Evolutionary conservation across 2,888 invertebrate species (phyloP).

Genomic region (Drosophila trichaetosa): DNA sequence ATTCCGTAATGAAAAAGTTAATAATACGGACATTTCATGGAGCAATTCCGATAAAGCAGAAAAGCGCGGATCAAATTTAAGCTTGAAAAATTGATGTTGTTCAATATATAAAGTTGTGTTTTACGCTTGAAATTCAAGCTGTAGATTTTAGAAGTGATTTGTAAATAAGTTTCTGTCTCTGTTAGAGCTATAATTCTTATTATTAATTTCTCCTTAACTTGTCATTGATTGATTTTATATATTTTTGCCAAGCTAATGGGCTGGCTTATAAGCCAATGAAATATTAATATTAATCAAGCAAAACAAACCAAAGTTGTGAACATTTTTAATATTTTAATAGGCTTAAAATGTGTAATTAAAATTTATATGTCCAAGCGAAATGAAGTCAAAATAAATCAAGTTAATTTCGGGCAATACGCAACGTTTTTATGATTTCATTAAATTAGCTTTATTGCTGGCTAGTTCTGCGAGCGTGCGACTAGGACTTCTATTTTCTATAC

Average conservation of each 20-base stretch:
- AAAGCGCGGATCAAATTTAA: background rate
- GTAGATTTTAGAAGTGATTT: background rate
- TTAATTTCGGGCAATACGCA: slow-evolving; percentile 32
- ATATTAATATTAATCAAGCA: background rate
- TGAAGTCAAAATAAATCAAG: background rate
- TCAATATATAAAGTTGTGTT: background rate
- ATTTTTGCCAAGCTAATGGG: background rate
- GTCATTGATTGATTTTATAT: background rate
- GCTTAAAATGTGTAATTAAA: background rate
- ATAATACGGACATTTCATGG: background rate
- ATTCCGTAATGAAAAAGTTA: slow-evolving; percentile 12
- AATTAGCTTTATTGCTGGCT: slow-evolving; percentile 24
- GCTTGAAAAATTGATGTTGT: background rate
- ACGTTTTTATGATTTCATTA: slow-evolving; percentile 52
- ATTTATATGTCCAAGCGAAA: background rate
- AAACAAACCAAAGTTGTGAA: slow-evolving; percentile 3
- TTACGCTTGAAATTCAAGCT: background rate
- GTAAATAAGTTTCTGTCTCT: background rate
- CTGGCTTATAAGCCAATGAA: background rate
- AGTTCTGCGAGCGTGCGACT: background rate
- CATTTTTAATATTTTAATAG: background rate
- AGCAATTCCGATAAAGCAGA: background rate
- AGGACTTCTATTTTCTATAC: background rate
- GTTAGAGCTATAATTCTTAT: background rate
- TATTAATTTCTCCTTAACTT: background rate